Base-by-base conservation (phyloP, 2,113 vertebrate species). In the Phocoena phocoena region DNA sequence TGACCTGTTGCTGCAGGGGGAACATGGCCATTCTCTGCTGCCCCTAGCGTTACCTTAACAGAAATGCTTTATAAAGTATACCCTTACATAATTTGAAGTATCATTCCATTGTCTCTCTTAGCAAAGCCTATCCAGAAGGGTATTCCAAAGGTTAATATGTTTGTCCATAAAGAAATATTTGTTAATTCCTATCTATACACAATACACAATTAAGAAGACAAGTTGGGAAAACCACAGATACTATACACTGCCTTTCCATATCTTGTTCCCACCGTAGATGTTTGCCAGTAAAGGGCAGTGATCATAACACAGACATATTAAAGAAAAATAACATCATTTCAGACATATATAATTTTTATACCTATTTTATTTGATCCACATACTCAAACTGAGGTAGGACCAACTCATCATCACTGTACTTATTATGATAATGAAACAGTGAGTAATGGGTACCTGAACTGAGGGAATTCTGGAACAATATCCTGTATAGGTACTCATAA, bases 381-480 rank as follows among this genome's bases (percentile, higher is more conserved):
- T 62, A 41, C 5, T 74, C 28, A 88, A 88, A 74, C n/a, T 77
- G 33, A 65, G 12, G 15, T 86, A 12, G 17, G 23, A 90, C 33
- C 77, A 87, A 79, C 25, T 71, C 23, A 67, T 85, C 58, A 77
- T 65, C 53, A 58, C 33, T 94, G 71, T 90, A 86, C 15, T 74
- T 84, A 63, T 55, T 94, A 76, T 83, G 28, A 77, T 90, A 95
- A 93, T n/a, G 31, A 74, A 53, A 92, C 41, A 80, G 50, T 12
- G 38, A 90, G n/a, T 79, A 88, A 83, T 58, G 74, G 23, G 44
- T 84, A 28, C 23, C 38, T 71, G 14, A 80, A 90, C 3, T 80
- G 74, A 82, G 53, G 28, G 33, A 87, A 90, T 90, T 94, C 38
- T 94, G 53, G 87, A 87, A 70, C 44, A 15, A 74, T 81, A 88